Evolutionary conservation across 1,140 invertebrate species (phyloP), one percentile per base, ranked within the genome.

Genomic region (Protaetia brevitarsis): DNA sequence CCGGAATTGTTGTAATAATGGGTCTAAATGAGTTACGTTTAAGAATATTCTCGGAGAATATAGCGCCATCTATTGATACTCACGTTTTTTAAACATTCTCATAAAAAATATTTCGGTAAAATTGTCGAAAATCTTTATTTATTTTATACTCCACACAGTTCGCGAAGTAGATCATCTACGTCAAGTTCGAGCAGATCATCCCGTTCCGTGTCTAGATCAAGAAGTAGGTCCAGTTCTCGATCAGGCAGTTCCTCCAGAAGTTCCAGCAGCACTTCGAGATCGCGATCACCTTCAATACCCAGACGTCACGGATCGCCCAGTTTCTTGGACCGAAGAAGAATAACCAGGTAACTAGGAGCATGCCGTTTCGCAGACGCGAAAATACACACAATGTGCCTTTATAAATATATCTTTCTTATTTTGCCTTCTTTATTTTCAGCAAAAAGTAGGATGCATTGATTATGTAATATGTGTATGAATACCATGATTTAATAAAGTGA

Each of bases 251-350:
- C 76, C 10, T 80, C 80, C 23, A 79, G 71, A 3, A 73, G 72
- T 28, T 74, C 71, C 61, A 74, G 73, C 1, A 70, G 73, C 78
- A 66, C 68, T n/a, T 83, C 82, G 61, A 82, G 88, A 69, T 89
- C 88, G 36, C 84, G 91, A 61, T 94, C 92, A 41, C 89, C 88
- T 7, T 95, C 93, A 23, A 95, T 95, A 79, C 91, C 93, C 23
- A 82, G 93, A 51, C 85, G 94, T 68, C 86, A 90, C 70, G 93
- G 94, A 27, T 96, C 93, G 41, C 94, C 94, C 1, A 94, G 92
- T 77, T 95, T 95, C 79, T 81, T 95, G 30, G 93, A 96, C 75
- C 84, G 92, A 73, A 83, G 94, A 59, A 84, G 94, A 67, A 96
- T 96, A 69, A 96, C 94, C 58, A 96, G 93, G 93, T 96, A 85